A percentile compares a stretch with the other conserved stretches of the same genome.
These are phyloP conservation scores for Bombus terrestris DNA, from an alignment of 1,140 invertebrate species.

Conservation along the genomic window DNA sequence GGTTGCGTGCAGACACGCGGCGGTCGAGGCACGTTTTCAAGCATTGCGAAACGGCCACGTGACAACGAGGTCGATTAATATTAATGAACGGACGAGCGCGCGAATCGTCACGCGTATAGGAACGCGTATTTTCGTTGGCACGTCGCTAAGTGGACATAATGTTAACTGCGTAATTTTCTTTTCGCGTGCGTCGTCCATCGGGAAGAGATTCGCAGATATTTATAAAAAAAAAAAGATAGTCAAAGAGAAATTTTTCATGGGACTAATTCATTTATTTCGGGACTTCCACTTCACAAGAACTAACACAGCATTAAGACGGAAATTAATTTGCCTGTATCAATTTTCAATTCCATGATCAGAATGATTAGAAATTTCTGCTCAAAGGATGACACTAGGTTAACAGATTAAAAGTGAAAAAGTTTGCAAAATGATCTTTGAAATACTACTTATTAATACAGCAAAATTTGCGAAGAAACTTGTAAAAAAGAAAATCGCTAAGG, in stretches of 20 bases:
- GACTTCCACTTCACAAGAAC: too few relatives aligned
- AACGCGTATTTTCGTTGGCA: slow-evolving; percentile 38
- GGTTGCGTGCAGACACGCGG: slow-evolving; percentile 41
- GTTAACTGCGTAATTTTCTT: neutral
- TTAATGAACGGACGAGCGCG: slow-evolving; percentile 66
- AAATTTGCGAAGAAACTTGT: neutral
- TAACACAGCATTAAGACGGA: too few relatives aligned
- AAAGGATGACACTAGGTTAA: too few relatives aligned
- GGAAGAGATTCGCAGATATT: neutral
- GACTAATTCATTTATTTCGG: neutral
- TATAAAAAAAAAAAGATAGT: too few relatives aligned
- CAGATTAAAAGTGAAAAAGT: too few relatives aligned
- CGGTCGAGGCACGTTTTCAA: slow-evolving; percentile 55
- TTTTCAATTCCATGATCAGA: too few relatives aligned
- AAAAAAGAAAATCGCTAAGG: too few relatives aligned
- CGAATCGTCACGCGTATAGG: slow-evolving; percentile 44
- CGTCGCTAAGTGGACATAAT: slow-evolving; percentile 28
- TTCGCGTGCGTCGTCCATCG: neutral
- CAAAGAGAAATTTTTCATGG: neutral
- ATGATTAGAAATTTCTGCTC: too few relatives aligned
- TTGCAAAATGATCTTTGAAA: too few relatives aligned
- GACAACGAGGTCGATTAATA: slow-evolving; percentile 67
- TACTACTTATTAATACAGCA: neutral
- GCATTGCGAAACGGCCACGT: slow-evolving; percentile 61
- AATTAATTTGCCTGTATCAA: too few relatives aligned